Evolutionary conservation across 2,113 vertebrate genomes (phyloP).

Genomic region (Sinocyclocheilus rhinocerous): DNA sequence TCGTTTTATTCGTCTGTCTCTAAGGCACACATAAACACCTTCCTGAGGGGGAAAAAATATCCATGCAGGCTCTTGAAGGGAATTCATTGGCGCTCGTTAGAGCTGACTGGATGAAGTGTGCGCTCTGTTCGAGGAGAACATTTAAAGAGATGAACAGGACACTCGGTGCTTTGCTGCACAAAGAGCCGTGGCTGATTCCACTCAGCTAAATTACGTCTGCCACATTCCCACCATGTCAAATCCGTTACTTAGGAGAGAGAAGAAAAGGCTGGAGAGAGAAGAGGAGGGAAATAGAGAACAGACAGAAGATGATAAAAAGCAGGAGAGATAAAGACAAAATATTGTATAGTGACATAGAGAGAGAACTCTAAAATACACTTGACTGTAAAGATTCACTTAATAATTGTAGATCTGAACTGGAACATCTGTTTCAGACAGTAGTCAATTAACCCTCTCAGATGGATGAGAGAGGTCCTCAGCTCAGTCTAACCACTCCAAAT

Average conservation of each 20-base stretch:
- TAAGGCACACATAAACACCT: slow-evolving; percentile 23
- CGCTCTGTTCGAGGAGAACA: slow-evolving; percentile 41
- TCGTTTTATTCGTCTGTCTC: background rate
- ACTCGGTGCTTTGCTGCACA: slow-evolving; percentile 24
- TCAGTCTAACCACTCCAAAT: background rate
- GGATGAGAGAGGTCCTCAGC: background rate
- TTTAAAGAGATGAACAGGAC: slow-evolving; percentile 52
- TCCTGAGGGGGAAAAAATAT: slow-evolving; percentile 27
- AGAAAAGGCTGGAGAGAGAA: slow-evolving; percentile 11
- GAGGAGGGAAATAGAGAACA: slow-evolving; percentile 5
- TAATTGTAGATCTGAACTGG: slow-evolving; percentile 16
- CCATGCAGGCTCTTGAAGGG: slow-evolving; percentile 18
- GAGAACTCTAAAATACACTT: background rate
- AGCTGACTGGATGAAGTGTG: slow-evolving; percentile 28
- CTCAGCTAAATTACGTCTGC: slow-evolving; percentile 41
- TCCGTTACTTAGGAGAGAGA: slow-evolving; percentile 5
- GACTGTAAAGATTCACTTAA: slow-evolving; percentile 4
- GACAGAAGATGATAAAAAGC: background rate
- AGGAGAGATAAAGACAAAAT: slow-evolving; percentile 12
- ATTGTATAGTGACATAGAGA: slow-evolving; percentile 4
- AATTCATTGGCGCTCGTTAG: slow-evolving; percentile 30
- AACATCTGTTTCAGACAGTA: slow-evolving; percentile 18
- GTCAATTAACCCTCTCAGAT: background rate
- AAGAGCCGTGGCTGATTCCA: slow-evolving; percentile 35
- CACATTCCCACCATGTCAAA: slow-evolving; percentile 42